Percentiles rank a stretch among this genome's conserved stretches.
Conservation (phyloP, 2,888 invertebrate species). For the Lycophotia porphyrea region DNA sequence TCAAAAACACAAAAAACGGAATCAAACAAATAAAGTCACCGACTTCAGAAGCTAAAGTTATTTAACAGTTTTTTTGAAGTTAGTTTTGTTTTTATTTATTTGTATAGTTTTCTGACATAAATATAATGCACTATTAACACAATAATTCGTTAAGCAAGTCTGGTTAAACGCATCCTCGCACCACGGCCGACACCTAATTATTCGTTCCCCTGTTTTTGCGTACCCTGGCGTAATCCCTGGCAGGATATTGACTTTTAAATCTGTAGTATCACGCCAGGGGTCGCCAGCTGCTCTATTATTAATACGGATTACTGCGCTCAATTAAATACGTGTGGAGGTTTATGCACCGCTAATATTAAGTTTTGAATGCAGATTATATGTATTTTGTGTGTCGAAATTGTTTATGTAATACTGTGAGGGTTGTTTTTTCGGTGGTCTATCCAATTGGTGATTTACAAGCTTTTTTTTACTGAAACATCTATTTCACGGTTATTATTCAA, state of each 20-base stretch:
- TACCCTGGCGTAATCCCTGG: slow-evolving; percentile 57
- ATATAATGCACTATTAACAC: slow-evolving; percentile 3
- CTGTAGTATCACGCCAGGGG: slow-evolving; percentile 68
- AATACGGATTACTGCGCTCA: slow-evolving; percentile 76
- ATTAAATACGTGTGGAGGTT: slow-evolving; percentile 69
- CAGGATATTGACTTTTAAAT: slow-evolving; percentile 78
- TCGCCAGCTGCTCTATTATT: slow-evolving; percentile 74
- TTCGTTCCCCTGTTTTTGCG: slow-evolving; percentile 51
- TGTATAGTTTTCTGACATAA: neutral
- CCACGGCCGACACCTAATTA: slow-evolving; percentile 61
- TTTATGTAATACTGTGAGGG: slow-evolving; percentile 20
- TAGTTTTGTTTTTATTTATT: too few relatives aligned
- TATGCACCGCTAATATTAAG: slow-evolving; percentile 60
- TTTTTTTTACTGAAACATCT: neutral
- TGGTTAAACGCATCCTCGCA: slow-evolving; percentile 24
- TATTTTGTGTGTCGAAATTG: slow-evolving; percentile 19
- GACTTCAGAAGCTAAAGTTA: too few relatives aligned
- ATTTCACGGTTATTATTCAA: neutral
- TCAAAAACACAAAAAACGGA: too few relatives aligned
- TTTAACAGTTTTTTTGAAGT: too few relatives aligned
- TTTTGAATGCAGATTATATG: slow-evolving; percentile 51
- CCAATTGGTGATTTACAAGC: neutral
- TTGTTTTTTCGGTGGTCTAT: neutral
- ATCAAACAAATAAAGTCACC: too few relatives aligned
- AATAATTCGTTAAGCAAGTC: slow-evolving; percentile 27